Percentiles rank a stretch among this genome's conserved stretches.
Conservation (phyloP, 1,140 invertebrate genomes). For the Xylocopa sonorina region DNA sequence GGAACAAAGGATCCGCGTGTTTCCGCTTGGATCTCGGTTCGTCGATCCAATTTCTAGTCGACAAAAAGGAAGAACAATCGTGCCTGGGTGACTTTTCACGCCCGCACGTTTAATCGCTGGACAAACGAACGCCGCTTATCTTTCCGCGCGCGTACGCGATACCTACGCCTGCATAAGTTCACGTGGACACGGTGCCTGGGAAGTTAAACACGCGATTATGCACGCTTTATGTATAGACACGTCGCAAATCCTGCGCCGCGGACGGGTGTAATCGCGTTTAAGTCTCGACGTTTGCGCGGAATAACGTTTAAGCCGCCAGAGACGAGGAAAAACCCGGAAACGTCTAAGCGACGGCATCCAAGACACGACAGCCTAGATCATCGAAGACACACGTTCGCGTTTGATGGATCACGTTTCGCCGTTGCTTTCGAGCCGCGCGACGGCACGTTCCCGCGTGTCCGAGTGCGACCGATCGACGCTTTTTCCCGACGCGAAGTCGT, state of each 20-base stretch:
- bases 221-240: slow-evolving; percentile 8
- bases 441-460: not conserved
- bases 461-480: not conserved
- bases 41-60: slow-evolving; percentile 13
- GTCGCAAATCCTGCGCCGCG: not conserved
- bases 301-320: slow-evolving; percentile 22
- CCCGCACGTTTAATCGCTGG: slow-evolving; percentile 14
- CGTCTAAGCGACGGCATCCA: not conserved
- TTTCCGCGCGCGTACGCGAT: not conserved
- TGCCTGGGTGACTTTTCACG: slow-evolving; percentile 8
- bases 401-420: not conserved
- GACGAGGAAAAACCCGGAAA: not conserved
- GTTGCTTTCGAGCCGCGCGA: too few relatives aligned
- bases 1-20: not conserved
- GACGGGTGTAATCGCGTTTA: slow-evolving; percentile 24
- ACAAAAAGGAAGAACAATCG: not conserved
- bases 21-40: not conserved
- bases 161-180: not conserved
- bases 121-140: slow-evolving; percentile 23
- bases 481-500: not conserved
- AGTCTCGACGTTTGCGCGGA: slow-evolving; percentile 15
- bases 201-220: not conserved
- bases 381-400: not conserved
- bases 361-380: not conserved
- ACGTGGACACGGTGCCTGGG: not conserved